Conservation (phyloP, 1,140 invertebrate genomes). For the Pseudomyrmex pallidus region DNA sequence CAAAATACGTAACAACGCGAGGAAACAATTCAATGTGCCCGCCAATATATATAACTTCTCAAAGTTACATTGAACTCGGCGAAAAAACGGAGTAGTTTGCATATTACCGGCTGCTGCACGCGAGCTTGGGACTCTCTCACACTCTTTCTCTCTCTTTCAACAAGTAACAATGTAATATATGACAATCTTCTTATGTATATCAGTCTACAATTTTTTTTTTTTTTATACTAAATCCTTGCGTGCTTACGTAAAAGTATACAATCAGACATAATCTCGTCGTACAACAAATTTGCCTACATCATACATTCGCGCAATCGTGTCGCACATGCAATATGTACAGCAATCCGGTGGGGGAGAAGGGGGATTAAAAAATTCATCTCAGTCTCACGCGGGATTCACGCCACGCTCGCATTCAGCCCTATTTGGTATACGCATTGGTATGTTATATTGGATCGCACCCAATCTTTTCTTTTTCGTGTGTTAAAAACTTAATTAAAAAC, state of each 20-base stretch:
- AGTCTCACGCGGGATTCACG: slow-evolving; percentile 75
- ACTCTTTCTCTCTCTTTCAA: neutral
- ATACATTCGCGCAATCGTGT: slow-evolving; percentile 76
- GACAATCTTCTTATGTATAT: slow-evolving; percentile 83
- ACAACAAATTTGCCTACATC: slow-evolving; percentile 57
- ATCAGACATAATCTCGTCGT: slow-evolving; percentile 61
- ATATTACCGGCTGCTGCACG: too few relatives aligned
- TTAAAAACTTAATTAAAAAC: slow-evolving; percentile 58
- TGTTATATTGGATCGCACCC: slow-evolving; percentile 13
- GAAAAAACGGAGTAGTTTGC: too few relatives aligned
- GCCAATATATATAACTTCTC: slow-evolving; percentile 47
- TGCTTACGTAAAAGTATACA: slow-evolving; percentile 70
- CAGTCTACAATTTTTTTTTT: slow-evolving; percentile 79
- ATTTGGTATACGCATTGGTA: slow-evolving; percentile 66
- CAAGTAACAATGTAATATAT: slow-evolving; percentile 69
- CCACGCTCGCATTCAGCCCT: slow-evolving; percentile 51
- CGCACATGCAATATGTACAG: slow-evolving; percentile 77
- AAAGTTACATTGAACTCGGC: slow-evolving; percentile 1
- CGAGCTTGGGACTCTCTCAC: too few relatives aligned
- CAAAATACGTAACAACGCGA: slow-evolving; percentile 33
- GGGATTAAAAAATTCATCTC: slow-evolving; percentile 70
- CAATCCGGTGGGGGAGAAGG: slow-evolving; percentile 62
- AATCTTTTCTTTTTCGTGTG: slow-evolving; percentile 33
- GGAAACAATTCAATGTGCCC: slow-evolving; percentile 30
- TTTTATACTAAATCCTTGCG: slow-evolving; percentile 79